Base-by-base conservation (phyloP, 2,797 vertebrate species). In the Xenentodon cancila region DNA sequence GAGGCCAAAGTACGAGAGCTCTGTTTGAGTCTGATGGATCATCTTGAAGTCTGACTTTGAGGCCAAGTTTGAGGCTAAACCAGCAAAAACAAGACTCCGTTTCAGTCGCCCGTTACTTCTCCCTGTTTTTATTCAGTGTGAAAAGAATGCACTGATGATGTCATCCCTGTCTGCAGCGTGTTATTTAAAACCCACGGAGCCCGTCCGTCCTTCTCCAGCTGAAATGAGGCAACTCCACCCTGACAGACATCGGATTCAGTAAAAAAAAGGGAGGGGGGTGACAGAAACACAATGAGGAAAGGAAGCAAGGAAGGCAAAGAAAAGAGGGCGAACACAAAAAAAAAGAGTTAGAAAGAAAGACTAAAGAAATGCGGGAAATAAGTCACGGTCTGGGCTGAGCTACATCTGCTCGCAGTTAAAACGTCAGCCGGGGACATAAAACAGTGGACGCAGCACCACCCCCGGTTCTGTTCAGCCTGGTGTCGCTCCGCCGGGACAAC, bases 321-420 rank as follows among this genome's bases (percentile, higher is more conserved):
- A 45, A 49, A 20, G 32, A 43, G 25, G 13, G 17, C 42, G 16
- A 44, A 52, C 40, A 54, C 12, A n/a, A 20, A 68, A 66, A 58
- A 78, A 63, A 68, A 46, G 11, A 48, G 68, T 1, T 11, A 43
- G 20, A 53, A 40, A 59, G 22, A 46, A 21, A 17, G 48, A 49
- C 34, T 13, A 59, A 68, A 79, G 77, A 83, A 85, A 66, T 40
- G 74, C 77, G 81, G 84, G 84, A 81, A 89, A 82, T 81, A 75
- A 85, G 85, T 85, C 82, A 79, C 12, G 16, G 56, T 73, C 80
- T 82, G 76, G 70, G 85, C 81, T 54, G 85, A 71, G 70, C 68
- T 80, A 87, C 90, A 92, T 92, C 90, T 91, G 90, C 59, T 84
- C 46, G 78, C 72, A 87, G 81, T 92, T 91, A 89, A 88, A 88